Base-by-base conservation (phyloP, 2,797 vertebrate species). In the Mormyrops attenuatus region DNA sequence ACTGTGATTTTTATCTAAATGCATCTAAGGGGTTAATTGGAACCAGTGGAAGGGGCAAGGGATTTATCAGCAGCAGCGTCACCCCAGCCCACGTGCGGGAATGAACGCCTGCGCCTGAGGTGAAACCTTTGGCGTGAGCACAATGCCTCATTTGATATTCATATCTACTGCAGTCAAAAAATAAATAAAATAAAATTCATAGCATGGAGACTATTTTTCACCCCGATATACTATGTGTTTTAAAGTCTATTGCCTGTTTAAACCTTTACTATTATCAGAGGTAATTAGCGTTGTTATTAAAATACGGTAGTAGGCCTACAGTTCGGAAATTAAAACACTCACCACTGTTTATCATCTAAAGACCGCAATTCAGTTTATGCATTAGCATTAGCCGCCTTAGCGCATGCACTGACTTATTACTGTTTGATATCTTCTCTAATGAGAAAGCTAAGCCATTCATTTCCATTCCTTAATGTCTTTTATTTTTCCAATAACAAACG, bases 391-490 rank as follows among this genome's bases (percentile, higher is more conserved):
- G 15, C 85, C 26, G 30, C 22, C 13, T 55, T 55, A 55, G 6
- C 22, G 6, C 22, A 2, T 30, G 85, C 50, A 34, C 30, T 55
- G 52, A 52, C 85, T 34, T 53, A 86, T 86, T 86, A 38, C 85
- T 20, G 49, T 38, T 55, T 55, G 30, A 53, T 34, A 53, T 53
- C 30, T 86, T 86, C 85, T 55, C 85, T 53, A 86, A 86, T 86
- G 49, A 86, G 85, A 86, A 53, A 30, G 85, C 85, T 38, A 86
- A 55, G 26, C 22, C 2, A 86, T 15, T 55, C 26, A 30, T 86
- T 80, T 80, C 38, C 73, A 80, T 80, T 80, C n/a, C 73, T 80
- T 80, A 82, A 52, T 53, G 49, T 52, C 30, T 86, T 86, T 53
- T 85, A 30, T 85, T 26, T 34, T 85, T 8, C 50, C 26, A 53